These are phyloP conservation scores for Eretmocerus hayati DNA, from an alignment of 2,888 invertebrate species.

Conservation along the genomic window DNA sequence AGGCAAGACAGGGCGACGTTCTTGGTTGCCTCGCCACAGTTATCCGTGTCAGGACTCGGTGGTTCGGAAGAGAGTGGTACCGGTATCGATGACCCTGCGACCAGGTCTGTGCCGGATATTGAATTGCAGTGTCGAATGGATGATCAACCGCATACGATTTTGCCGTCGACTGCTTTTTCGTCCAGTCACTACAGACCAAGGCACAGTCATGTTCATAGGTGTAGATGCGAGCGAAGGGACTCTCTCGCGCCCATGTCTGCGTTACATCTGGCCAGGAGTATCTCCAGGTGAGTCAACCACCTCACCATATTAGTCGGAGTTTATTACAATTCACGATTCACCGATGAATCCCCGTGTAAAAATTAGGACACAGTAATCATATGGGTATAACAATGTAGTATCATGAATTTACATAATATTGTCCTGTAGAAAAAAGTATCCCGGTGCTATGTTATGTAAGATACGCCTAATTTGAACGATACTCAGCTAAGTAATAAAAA, in stretches of 20 bases:
- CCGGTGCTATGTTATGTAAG: too few species aligned
- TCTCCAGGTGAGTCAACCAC: slow-evolving; percentile 56
- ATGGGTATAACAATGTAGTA: too few species aligned
- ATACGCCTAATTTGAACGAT: too few species aligned
- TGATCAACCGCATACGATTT: slow-evolving; percentile 43
- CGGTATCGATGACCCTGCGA: slow-evolving; percentile 55
- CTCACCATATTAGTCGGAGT: too few species aligned
- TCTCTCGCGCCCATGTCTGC: slow-evolving; percentile 74
- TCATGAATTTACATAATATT: too few species aligned
- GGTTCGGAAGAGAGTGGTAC: slow-evolving; percentile 74
- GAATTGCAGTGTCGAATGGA: slow-evolving; percentile 68
- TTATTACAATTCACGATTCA: too few species aligned
- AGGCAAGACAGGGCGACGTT: slow-evolving; percentile 80
- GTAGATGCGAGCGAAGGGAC: slow-evolving; percentile 70
- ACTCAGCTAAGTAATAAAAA: too few species aligned
- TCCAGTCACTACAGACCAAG: slow-evolving; percentile 28
- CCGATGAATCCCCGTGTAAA: too few species aligned
- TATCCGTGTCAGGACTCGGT: slow-evolving; percentile 62
- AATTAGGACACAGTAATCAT: too few species aligned
- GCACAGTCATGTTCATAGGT: slow-evolving; percentile 39
- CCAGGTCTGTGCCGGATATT: slow-evolving; percentile 74
- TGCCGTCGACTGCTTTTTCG: slow-evolving; percentile 20
- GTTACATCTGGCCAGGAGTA: slow-evolving; percentile 73
- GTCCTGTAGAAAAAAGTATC: too few species aligned
- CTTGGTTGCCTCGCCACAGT: slow-evolving; percentile 60